These are phyloP conservation scores for Rhinoderma darwinii DNA, from an alignment of 2,113 vertebrate species.

Conservation along the genomic window DNA sequence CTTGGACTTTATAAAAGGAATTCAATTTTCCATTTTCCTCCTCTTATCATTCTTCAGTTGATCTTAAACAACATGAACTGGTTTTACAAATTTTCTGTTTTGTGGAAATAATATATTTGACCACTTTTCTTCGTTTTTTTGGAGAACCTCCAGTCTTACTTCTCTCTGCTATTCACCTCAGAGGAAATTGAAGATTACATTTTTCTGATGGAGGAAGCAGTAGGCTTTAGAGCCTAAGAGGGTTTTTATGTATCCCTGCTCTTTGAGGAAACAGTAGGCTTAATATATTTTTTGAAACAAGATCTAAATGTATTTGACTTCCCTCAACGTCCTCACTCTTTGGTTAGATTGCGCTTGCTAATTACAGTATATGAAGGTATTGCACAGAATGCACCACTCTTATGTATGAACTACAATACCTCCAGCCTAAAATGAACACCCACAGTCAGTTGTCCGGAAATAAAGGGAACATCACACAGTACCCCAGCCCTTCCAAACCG, in stretches of 20 bases:
- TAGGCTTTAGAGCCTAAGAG: slow-evolving; percentile 13
- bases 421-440: not conserved
- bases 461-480: not conserved
- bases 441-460: not conserved
- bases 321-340: not conserved
- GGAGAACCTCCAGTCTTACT: not conserved
- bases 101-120: not conserved
- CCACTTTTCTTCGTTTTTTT: not conserved
- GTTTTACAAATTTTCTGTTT: not conserved
- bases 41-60: not conserved
- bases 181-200: not conserved
- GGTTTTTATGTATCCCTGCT: not conserved
- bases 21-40: not conserved
- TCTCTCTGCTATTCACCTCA: not conserved
- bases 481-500: not conserved
- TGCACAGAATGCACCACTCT: not conserved
- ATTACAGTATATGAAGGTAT: not conserved
- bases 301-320: not conserved
- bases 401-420: not conserved
- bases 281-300: slow-evolving; percentile 12
- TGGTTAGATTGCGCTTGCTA: not conserved
- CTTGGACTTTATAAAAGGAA: no score
- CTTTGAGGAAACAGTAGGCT: not conserved
- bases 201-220: not conserved
- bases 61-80: not conserved